Conservation (phyloP, 2,797 vertebrate species). For the Naso thynnoides region DNA sequence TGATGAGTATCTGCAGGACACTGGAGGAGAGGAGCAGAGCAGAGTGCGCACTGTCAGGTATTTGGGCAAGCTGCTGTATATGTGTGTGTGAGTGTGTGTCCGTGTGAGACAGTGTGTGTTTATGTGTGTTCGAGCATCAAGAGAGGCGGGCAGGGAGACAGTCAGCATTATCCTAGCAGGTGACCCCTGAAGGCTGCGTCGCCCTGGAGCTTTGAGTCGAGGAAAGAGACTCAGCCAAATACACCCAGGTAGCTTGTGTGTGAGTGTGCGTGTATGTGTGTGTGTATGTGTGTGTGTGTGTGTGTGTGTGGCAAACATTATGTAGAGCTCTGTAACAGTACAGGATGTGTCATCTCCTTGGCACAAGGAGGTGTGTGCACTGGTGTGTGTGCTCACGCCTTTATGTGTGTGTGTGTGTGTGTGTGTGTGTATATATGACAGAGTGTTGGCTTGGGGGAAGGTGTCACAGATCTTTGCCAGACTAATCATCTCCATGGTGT, state of each 20-base stretch:
- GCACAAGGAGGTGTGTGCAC: conserved; percentile 79
- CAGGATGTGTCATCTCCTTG: conserved; percentile 84
- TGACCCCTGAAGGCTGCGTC: conserved; percentile 98
- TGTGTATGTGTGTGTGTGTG: conserved; percentile 50
- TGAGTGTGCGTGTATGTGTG: conserved; percentile 48
- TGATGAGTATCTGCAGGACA: conserved; percentile 99
- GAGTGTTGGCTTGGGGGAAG: conserved; percentile 83
- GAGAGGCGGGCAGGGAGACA: conserved; percentile 87
- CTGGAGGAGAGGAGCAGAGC: conserved; percentile 92
- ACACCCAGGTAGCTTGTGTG: conserved; percentile 65
- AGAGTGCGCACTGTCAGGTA: conserved; percentile 94
- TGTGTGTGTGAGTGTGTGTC: conserved; percentile 45
- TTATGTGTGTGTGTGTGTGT: conserved; percentile 50
- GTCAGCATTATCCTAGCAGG: conserved; percentile 98
- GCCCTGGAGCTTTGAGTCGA: conserved; percentile 82
- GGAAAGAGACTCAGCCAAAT: conserved; percentile 84
- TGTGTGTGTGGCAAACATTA: conserved; percentile 56
- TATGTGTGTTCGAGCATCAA: conserved; percentile 87
- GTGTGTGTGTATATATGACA: conserved; percentile 69
- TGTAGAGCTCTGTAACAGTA: conserved; percentile 74
- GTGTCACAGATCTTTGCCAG: conserved; percentile 84
- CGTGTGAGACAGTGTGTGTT: conserved; percentile 39
- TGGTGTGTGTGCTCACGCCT: conserved; percentile 67
- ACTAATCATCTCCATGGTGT: conserved; percentile 84
- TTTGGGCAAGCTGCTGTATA: conserved; percentile 87